These are phyloP conservation scores for Urocynchramus pylzowi DNA, from an alignment of 2,113 vertebrate genomes.

Conservation along the genomic window DNA sequence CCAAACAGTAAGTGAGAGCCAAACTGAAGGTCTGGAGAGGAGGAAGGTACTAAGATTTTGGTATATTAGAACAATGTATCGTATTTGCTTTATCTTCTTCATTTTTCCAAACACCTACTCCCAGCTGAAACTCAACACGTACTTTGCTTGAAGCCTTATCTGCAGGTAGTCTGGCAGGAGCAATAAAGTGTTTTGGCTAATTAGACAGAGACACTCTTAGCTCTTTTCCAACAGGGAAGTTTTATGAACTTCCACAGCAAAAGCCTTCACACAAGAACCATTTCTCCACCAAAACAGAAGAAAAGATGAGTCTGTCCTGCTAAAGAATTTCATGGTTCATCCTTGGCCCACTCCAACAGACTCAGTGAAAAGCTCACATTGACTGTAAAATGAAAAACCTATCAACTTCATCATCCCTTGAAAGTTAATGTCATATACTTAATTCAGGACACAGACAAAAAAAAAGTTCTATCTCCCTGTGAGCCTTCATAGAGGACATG, in stretches of 20 bases:
- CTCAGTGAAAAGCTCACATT: not conserved
- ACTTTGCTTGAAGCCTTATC: not conserved
- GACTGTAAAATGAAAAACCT: not conserved
- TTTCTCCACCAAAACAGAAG: not conserved
- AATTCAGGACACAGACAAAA: not conserved
- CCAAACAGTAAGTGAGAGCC: not conserved
- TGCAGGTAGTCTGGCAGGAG: not conserved
- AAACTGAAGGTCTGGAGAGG: not conserved
- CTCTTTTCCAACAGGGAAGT: not conserved
- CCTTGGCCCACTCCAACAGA: not conserved
- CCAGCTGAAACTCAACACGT: not conserved
- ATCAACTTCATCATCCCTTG: not conserved
- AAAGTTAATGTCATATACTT: not conserved
- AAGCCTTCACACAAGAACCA: not conserved
- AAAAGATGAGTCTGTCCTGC: not conserved
- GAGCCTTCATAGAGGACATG: not conserved
- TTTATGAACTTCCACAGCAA: not conserved
- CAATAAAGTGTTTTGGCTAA: not conserved
- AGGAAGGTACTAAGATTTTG: not conserved
- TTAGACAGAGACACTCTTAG: not conserved
- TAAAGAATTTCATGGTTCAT: not conserved
- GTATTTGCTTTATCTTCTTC: not conserved
- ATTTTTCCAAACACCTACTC: not conserved
- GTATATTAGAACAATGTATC: not conserved
- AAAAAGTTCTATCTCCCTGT: not conserved